phyloP scores from a whole-genome alignment of 2,888 invertebrate genomes.

The Pandemis heparana region DNA sequence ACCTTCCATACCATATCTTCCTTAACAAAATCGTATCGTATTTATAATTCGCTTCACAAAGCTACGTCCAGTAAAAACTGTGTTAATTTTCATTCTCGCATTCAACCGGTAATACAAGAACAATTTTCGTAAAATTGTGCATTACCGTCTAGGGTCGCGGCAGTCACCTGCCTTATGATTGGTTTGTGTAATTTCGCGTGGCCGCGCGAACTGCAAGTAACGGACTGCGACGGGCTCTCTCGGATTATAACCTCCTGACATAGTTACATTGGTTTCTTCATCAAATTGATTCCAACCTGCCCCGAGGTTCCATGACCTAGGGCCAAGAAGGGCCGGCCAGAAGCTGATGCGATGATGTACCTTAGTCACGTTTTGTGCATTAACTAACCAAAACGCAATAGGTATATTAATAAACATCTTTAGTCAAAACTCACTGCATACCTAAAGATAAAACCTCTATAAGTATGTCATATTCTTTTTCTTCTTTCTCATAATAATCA shows the following conservation, averaged over 20 bases:
- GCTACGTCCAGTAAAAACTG: slow-evolving; percentile 3
- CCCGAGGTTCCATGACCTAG: slow-evolving; percentile 48
- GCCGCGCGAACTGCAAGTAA: slow-evolving; percentile 73
- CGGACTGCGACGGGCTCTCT: slow-evolving; percentile 64
- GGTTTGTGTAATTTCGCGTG: slow-evolving; percentile 76
- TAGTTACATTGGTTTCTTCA: slow-evolving; percentile 68
- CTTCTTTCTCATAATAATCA: not conserved
- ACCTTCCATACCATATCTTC: not conserved
- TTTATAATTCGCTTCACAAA: too few species aligned
- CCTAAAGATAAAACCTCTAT: not conserved
- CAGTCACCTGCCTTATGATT: slow-evolving; percentile 59
- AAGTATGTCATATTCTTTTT: not conserved
- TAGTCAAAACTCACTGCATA: not conserved
- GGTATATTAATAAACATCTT: slow-evolving; percentile 43
- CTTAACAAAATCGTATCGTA: slow-evolving; percentile 2
- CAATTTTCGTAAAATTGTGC: slow-evolving; percentile 38
- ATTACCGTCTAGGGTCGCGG: slow-evolving; percentile 35
- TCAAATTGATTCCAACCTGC: slow-evolving; percentile 73
- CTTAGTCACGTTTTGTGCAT: slow-evolving; percentile 49
- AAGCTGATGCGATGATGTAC: slow-evolving; percentile 15
- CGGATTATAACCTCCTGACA: slow-evolving; percentile 79
- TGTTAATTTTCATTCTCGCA: slow-evolving; percentile 33
- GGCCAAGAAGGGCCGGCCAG: slow-evolving; percentile 40
- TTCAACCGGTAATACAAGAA: slow-evolving; percentile 30
- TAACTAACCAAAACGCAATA: slow-evolving; percentile 43